Conservation (phyloP, 2,888 invertebrate genomes). For the Synergus laeviventris region DNA sequence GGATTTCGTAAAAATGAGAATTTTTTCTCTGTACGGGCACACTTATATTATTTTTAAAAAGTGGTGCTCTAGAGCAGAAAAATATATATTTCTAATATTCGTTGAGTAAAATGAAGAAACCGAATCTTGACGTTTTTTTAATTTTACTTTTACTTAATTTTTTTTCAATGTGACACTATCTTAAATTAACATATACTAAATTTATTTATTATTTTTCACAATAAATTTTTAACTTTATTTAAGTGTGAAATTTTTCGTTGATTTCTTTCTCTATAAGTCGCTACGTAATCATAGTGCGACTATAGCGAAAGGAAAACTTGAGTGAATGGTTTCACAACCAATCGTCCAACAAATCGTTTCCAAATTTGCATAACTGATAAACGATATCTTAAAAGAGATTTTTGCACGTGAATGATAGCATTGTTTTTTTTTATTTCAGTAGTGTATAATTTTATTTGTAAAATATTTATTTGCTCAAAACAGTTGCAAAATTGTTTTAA, state of each 20-base stretch:
- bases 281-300: slow-evolving; percentile 7
- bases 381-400: background rate
- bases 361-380: background rate
- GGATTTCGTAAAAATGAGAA: no score
- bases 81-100: no score
- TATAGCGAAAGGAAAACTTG: background rate
- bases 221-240: background rate
- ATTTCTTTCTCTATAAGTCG: slow-evolving; percentile 3
- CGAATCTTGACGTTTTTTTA: no score
- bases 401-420: background rate
- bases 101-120: no score
- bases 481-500: no score
- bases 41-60: no score
- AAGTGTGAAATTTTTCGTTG: slow-evolving; percentile 10
- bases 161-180: no score
- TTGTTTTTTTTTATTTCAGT: background rate
- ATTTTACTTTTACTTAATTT: no score
- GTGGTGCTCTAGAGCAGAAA: no score
- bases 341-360: background rate
- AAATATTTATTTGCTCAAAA: no score
- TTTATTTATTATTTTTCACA: background rate
- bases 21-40: no score
- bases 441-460: background rate
- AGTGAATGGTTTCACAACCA: slow-evolving; percentile 4
- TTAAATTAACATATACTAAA: no score